Conservation (phyloP, 2,113 vertebrate genomes). For the Henicopernis longicauda region DNA sequence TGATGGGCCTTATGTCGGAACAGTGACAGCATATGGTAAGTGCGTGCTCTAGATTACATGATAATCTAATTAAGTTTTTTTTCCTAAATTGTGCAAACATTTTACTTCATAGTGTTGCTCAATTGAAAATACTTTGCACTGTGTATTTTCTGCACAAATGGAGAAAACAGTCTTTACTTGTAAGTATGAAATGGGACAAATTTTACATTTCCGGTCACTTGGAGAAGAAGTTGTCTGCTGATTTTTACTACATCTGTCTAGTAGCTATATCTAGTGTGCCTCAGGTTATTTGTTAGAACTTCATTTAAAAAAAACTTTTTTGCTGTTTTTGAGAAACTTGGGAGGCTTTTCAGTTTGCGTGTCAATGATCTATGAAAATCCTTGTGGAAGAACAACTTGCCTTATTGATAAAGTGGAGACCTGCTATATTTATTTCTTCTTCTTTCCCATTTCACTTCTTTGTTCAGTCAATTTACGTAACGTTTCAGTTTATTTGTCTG, state of each 20-base stretch:
- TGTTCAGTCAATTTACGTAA: neutral
- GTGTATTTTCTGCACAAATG: neutral
- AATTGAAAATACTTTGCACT: neutral
- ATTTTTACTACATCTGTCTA: neutral
- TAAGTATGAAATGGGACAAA: neutral
- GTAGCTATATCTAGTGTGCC: neutral
- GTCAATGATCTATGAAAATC: neutral
- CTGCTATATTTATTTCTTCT: neutral
- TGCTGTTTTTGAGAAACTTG: neutral
- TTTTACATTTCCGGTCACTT: neutral
- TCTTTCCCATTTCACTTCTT: neutral
- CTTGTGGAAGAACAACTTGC: neutral
- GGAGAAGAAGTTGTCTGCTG: neutral
- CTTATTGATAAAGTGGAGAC: neutral
- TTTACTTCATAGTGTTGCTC: neutral
- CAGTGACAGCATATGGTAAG: constrained; percentile 98
- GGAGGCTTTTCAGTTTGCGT: neutral
- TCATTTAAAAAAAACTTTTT: neutral
- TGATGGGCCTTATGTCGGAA: constrained; percentile 95
- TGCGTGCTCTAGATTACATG: neutral
- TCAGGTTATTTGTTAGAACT: neutral
- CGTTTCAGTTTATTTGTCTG: neutral
- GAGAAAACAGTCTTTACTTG: neutral
- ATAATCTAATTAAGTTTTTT: neutral
- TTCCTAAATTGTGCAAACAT: neutral